phyloP scores from a whole-genome alignment of 2,113 vertebrate genomes.

The Lasiurus borealis region DNA sequence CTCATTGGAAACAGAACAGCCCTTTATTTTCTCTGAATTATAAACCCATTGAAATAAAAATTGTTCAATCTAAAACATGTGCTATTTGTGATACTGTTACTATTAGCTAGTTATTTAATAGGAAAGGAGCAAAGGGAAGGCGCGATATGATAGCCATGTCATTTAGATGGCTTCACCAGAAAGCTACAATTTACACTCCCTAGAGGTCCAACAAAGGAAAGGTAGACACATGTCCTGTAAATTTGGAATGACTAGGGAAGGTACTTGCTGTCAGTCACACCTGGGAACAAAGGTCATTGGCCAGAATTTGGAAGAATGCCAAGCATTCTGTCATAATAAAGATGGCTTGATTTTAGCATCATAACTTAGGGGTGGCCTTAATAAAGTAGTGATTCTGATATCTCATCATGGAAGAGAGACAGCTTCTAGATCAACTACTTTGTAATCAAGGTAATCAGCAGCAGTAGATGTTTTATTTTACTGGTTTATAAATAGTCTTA shows the following conservation, averaged over 20 bases:
- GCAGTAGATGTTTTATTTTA: background rate
- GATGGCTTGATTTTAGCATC: background rate
- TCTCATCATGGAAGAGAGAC: background rate
- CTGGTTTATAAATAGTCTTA: background rate
- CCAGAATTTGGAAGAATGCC: background rate
- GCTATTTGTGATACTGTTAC: background rate
- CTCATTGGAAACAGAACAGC: background rate
- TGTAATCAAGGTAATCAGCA: background rate
- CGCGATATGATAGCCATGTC: no score
- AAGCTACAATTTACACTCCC: no score
- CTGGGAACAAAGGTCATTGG: no score
- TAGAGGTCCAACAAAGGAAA: no score
- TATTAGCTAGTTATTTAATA: no score
- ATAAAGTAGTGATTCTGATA: background rate
- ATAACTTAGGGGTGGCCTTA: background rate
- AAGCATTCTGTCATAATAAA: background rate
- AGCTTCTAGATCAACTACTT: background rate
- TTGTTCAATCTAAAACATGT: background rate
- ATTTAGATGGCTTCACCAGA: no score
- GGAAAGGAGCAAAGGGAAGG: no score
- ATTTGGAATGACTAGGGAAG: no score
- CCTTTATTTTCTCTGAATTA: background rate
- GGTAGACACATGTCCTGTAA: no score
- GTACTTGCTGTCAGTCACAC: no score
- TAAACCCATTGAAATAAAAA: background rate